Percentiles rank a stretch among this genome's conserved stretches.
phyloP scores from a whole-genome alignment of 1,140 invertebrate species.

The Rhagoletis zephyria region DNA sequence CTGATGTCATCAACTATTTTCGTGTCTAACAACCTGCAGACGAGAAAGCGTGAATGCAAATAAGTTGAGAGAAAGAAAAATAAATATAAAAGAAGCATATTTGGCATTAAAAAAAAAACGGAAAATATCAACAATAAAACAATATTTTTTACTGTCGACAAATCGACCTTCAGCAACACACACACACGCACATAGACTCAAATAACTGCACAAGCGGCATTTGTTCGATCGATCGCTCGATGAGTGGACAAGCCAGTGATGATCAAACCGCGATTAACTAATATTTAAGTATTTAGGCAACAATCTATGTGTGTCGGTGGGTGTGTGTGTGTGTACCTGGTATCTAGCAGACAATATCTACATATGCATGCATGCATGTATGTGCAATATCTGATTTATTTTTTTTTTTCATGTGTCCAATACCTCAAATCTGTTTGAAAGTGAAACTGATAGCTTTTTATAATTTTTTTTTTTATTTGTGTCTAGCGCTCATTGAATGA shows the following conservation, averaged over 20 bases:
- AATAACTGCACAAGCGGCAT: neutral
- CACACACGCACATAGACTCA: neutral
- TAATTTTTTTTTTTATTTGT: neutral
- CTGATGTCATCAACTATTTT: constrained; percentile 29
- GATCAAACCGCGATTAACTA: constrained; percentile 24
- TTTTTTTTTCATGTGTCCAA: neutral
- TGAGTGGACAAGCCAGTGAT: neutral
- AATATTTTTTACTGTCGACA: neutral
- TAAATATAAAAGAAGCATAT: neutral
- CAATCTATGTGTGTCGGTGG: neutral
- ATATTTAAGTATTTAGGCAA: neutral
- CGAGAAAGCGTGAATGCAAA: constrained; percentile 38
- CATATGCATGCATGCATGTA: neutral
- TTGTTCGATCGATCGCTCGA: neutral
- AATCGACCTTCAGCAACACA: constrained; percentile 31
- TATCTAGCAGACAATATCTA: neutral
- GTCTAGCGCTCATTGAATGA: neutral
- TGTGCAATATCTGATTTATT: neutral
- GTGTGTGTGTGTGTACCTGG: neutral
- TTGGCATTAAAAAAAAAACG: neutral
- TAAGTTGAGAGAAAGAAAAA: neutral
- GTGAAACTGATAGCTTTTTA: constrained; percentile 28
- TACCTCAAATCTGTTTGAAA: constrained; percentile 6
- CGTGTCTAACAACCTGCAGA: neutral
- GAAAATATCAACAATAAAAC: neutral